These are phyloP conservation scores for Caenorhabditis afra DNA, from an alignment of 2,888 invertebrate species.

Conservation along the genomic window DNA sequence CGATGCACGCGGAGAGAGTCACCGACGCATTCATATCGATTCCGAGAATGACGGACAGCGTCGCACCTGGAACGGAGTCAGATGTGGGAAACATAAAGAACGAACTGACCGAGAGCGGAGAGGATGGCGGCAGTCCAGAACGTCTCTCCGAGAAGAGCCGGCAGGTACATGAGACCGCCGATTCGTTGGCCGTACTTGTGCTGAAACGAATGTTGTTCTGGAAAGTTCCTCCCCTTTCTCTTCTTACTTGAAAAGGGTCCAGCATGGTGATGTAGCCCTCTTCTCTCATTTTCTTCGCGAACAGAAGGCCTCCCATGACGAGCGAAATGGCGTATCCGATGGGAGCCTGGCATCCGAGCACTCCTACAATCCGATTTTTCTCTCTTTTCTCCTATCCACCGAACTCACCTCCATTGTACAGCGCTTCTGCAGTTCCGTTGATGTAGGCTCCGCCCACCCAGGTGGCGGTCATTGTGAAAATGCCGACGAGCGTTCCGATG, in stretches of 20 bases:
- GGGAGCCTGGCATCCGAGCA: slow-evolving; percentile 85
- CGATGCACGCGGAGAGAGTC: slow-evolving; percentile 94
- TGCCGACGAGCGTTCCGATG: slow-evolving; percentile 94
- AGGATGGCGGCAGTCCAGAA: slow-evolving; percentile 99
- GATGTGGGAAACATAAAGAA: slow-evolving; percentile 13
- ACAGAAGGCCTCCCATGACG: slow-evolving; percentile 94
- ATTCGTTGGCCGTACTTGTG: slow-evolving; percentile 96
- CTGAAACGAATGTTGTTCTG: slow-evolving; percentile 83
- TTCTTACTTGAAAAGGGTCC: slow-evolving; percentile 87
- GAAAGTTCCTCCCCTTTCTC: no score
- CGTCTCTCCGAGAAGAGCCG: slow-evolving; percentile 96
- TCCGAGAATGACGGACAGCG: slow-evolving; percentile 95
- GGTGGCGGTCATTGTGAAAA: slow-evolving; percentile 99
- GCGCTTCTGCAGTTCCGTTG: slow-evolving; percentile 97
- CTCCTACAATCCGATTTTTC: slow-evolving; percentile 16
- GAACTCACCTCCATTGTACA: slow-evolving; percentile 92
- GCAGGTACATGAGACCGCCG: slow-evolving; percentile 95
- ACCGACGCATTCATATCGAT: slow-evolving; percentile 94
- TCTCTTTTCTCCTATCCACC: slow-evolving; percentile 83
- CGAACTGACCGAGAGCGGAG: slow-evolving; percentile 89
- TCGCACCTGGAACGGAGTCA: slow-evolving; percentile 86
- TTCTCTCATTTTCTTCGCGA: slow-evolving; percentile 96
- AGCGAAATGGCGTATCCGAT: slow-evolving; percentile 97
- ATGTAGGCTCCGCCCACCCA: slow-evolving; percentile 99
- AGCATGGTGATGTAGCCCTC: slow-evolving; percentile 96